Percentiles rank a stretch among this genome's conserved stretches.
phyloP scores from a whole-genome alignment of 1,140 invertebrate genomes.

The Popillia japonica region DNA sequence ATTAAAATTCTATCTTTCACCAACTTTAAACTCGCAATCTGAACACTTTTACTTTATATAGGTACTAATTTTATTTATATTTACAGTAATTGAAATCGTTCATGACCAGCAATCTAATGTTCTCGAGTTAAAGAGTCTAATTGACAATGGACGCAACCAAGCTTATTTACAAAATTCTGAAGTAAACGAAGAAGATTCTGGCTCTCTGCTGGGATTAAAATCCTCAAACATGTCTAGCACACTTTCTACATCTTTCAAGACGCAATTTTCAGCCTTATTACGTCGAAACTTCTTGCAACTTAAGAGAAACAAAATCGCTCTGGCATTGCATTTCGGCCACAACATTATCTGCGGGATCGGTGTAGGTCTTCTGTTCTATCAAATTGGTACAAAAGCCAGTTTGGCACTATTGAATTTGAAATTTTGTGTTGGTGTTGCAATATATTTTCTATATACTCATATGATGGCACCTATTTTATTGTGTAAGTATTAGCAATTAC shows the following conservation, averaged over 20 bases:
- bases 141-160: slow-evolving; percentile 45
- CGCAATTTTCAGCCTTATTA: slow-evolving; percentile 65
- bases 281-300: slow-evolving; percentile 65
- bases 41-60: not conserved
- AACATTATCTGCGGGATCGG: slow-evolving; percentile 65
- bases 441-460: slow-evolving; percentile 72
- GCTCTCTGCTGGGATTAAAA: slow-evolving; percentile 48
- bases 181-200: slow-evolving; percentile 54
- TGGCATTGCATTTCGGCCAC: slow-evolving; percentile 67
- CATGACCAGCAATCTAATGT: slow-evolving; percentile 58
- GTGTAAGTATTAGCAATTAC: slow-evolving; percentile 64
- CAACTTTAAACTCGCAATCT: not conserved
- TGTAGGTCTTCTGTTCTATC: slow-evolving; percentile 66
- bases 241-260: slow-evolving; percentile 61
- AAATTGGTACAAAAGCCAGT: slow-evolving; percentile 65
- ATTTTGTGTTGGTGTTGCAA: slow-evolving; percentile 65
- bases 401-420: slow-evolving; percentile 67
- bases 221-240: slow-evolving; percentile 27
- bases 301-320: slow-evolving; percentile 63
- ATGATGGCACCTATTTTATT: slow-evolving; percentile 68
- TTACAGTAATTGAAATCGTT: slow-evolving; percentile 62
- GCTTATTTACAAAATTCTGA: not conserved
- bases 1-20: not conserved
- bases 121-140: slow-evolving; percentile 38
- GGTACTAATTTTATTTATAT: slow-evolving; percentile 36